Conservation (phyloP, 2,797 vertebrate genomes). For the Micromesistius poutassou region DNA sequence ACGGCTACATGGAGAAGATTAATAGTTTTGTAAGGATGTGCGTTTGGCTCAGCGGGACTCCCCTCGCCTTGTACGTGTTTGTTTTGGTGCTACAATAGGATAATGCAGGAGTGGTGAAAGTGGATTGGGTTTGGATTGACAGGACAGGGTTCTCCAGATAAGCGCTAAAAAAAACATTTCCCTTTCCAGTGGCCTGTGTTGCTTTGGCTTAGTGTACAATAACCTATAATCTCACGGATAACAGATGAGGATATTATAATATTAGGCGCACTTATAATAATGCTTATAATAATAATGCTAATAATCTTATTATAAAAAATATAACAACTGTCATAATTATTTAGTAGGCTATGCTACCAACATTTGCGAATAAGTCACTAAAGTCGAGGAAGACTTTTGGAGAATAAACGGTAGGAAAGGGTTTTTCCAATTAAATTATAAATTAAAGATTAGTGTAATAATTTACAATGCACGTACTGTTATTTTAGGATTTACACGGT, state of each 20-base stretch:
- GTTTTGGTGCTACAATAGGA: conserved; percentile 73
- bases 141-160: conserved; percentile 40
- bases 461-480: neutral
- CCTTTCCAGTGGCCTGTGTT: neutral
- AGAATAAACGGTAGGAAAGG: neutral
- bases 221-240: neutral
- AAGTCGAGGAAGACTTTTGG: neutral
- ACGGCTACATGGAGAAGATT: conserved; percentile 73
- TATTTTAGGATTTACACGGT: neutral
- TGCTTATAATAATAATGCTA: neutral
- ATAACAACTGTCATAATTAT: neutral
- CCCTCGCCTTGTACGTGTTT: conserved; percentile 67
- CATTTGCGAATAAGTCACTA: neutral
- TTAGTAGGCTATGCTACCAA: neutral
- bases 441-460: neutral
- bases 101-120: conserved; percentile 58
- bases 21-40: conserved; percentile 74
- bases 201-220: neutral
- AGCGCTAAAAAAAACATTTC: conserved; percentile 12
- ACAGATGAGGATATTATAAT: neutral
- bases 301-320: neutral
- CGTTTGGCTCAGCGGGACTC: conserved; percentile 65
- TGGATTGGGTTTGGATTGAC: conserved; percentile 53
- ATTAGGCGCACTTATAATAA: neutral
- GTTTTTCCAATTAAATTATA: neutral